Base-by-base conservation (phyloP, 37 sponge, comb jelly and placozoan genomes). In the Diacarnus erythraeanus region DNA sequence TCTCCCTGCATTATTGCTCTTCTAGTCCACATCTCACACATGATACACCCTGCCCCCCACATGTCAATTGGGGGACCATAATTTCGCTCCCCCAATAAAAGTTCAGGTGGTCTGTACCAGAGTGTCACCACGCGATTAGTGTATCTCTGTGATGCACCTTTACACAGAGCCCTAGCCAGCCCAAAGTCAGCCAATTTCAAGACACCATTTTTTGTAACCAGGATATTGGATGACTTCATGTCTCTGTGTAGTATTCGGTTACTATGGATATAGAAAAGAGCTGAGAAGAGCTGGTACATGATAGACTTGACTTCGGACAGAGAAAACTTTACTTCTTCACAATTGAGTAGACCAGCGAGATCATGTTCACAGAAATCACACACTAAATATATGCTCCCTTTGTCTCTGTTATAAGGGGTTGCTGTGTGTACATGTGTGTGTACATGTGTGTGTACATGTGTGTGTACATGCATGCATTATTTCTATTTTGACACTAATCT, bases 1-100 rank as follows among this genome's bases (percentile, higher is more conserved):
- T 86, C 88, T 27, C 99, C 99, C 70, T 98, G 99, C 93, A 98
- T 88, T 42, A 98, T 87, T 0, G 99, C 94, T 1, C 83, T 47
- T 1, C 97, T 83, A 3, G 97, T 98, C 99, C 99, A 98, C 94
- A 98, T 87, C 70, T 98, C 99, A 58, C 96, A 94, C 89, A 98
- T 96, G 72, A 98, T 94, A 75, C 99, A 98, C 42, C 99, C 99
- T 6, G 93, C 97, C 18, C 97, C 99, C 99, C 99, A 98, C 86
- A 98, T 89, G 60, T 98, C 99, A 44, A 98, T 94, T 68, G 97
- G 87, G 0, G 95, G 87, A 37, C 93, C 90, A 57, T 98, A 98
- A 72, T 98, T 88, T 65, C 97, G 64, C 63, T 94, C 96, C 1
- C 99, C 99, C 57, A 98, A 89, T 31, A 98, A 31, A 21, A 98